Conservation (phyloP, 2,113 vertebrate species). For the Pluvianellus socialis region DNA sequence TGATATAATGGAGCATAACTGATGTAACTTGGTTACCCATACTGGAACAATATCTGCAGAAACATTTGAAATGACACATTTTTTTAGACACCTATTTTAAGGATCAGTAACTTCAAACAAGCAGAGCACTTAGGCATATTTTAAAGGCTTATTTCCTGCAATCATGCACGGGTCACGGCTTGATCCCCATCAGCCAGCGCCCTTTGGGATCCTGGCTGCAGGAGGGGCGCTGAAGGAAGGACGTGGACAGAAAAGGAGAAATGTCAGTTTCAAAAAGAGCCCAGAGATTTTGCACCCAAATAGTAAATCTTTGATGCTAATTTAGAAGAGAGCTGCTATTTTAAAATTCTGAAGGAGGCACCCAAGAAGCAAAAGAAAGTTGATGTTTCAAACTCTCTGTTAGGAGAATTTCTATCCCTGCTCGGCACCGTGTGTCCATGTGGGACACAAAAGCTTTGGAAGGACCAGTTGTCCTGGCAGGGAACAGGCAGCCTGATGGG, state of each 20-base stretch:
- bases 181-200: conserved; percentile 24
- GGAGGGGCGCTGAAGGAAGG: not conserved
- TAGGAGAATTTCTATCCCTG: not conserved
- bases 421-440: not conserved
- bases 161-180: conserved; percentile 34
- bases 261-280: not conserved
- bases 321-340: not conserved
- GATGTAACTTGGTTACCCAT: not conserved
- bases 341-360: not conserved
- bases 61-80: conserved; percentile 25
- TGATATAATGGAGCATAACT: conserved; percentile 56
- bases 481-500: not conserved
- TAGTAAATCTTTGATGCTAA: not conserved
- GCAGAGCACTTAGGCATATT: conserved; percentile 46
- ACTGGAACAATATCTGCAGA: conserved; percentile 22
- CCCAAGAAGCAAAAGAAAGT: not conserved
- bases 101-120: conserved; percentile 60
- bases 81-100: conserved; percentile 56
- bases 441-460: not conserved
- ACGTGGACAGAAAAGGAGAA: not conserved
- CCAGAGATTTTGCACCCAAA: not conserved
- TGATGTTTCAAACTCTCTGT: not conserved
- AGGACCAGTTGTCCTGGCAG: not conserved
- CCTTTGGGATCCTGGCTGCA: not conserved
- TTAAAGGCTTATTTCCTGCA: conserved; percentile 61